These are phyloP conservation scores for Trichomycterus rosablanca DNA, from an alignment of 2,113 vertebrate species.

Conservation along the genomic window DNA sequence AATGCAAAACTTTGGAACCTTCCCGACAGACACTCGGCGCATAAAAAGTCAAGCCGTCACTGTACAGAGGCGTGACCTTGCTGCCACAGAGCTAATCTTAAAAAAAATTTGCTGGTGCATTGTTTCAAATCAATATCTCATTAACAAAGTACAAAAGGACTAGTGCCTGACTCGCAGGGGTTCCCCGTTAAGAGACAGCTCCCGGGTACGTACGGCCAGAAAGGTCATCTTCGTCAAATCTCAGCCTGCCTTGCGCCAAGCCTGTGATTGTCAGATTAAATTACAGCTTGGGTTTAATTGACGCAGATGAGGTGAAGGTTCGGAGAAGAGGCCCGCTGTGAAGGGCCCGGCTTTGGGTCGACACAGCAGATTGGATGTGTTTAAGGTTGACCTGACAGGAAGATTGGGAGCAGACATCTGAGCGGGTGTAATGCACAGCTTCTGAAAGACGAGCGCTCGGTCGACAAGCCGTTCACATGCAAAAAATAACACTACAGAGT, in stretches of 20 bases:
- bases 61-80: constrained; percentile 51
- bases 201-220: constrained; percentile 79
- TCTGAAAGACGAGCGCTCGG: constrained; percentile 31
- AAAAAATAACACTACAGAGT: constrained; percentile 20
- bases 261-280: constrained; percentile 93
- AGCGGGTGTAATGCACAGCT: constrained; percentile 58
- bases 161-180: constrained; percentile 79
- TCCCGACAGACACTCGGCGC: constrained; percentile 50
- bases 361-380: constrained; percentile 70
- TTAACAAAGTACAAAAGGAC: constrained; percentile 99
- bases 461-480: constrained; percentile 12
- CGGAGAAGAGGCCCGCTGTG: constrained; percentile 20
- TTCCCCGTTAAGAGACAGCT: constrained; percentile 85
- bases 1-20: constrained; percentile 13
- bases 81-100: constrained; percentile 40
- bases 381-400: constrained; percentile 98
- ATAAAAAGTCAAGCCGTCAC: constrained; percentile 60
- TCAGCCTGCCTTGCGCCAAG: constrained; percentile 78
- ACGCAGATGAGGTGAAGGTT: constrained; percentile 53
- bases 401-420: constrained; percentile 90
- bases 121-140: constrained; percentile 99
- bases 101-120: constrained; percentile 80
- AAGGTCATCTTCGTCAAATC: constrained; percentile 96
- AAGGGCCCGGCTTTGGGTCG: constrained; percentile 55
- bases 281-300: constrained; percentile 97